phyloP scores from a whole-genome alignment of 2,113 vertebrate species.

The Actinemys pallida region DNA sequence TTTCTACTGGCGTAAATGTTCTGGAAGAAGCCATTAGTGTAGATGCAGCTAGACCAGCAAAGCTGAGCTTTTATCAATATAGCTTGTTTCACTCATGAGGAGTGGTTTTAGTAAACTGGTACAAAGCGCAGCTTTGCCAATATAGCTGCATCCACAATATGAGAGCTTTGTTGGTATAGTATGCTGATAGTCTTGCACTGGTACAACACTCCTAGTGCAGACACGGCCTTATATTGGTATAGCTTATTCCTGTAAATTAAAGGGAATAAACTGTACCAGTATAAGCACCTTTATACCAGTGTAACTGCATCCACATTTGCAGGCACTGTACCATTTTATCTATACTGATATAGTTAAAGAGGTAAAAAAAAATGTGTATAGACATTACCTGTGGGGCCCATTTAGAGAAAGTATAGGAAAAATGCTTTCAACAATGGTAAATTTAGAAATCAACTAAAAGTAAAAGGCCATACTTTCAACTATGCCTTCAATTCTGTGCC shows the following conservation, averaged over 20 bases:
- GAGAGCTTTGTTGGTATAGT: neutral
- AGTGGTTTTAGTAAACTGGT: neutral
- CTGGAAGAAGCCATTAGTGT: neutral
- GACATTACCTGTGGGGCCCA: neutral
- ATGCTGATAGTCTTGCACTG: neutral
- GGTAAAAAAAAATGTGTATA: neutral
- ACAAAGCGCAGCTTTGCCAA: neutral
- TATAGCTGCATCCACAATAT: neutral
- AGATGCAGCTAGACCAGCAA: neutral
- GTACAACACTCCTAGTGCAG: neutral
- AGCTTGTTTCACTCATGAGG: neutral
- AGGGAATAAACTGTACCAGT: neutral
- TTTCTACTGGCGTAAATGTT: neutral
- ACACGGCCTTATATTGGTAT: neutral
- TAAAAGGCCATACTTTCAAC: neutral
- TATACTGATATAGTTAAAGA: neutral
- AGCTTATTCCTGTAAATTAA: neutral
- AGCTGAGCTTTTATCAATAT: neutral
- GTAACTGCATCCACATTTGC: neutral
- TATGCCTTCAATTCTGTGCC: neutral
- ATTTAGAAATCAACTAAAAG: neutral
- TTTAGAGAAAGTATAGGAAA: neutral
- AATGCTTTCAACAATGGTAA: fast-evolving
- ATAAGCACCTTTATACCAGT: neutral
- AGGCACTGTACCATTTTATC: neutral